Evolutionary conservation across 2,113 vertebrate species (phyloP).

Genomic region (Notarius lentiginosus): DNA sequence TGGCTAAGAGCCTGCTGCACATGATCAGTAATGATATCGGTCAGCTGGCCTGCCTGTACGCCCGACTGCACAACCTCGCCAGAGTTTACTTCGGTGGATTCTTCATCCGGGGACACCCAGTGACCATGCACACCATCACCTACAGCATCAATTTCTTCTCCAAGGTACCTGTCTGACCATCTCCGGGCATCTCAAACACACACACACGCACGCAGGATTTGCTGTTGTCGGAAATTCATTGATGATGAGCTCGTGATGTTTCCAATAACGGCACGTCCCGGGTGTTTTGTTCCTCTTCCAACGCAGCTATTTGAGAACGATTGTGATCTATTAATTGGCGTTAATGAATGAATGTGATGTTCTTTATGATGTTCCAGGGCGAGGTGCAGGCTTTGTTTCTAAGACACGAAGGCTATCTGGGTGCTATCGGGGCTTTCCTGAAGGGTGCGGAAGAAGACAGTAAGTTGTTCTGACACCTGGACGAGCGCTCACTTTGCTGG

Average conservation of each 20-base stretch:
- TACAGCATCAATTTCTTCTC: constrained; percentile 99
- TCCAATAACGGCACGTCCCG: neutral
- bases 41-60: constrained; percentile 95
- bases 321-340: neutral
- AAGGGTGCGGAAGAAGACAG: constrained; percentile 98
- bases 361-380: constrained; percentile 72
- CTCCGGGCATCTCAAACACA: neutral
- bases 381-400: constrained; percentile 97
- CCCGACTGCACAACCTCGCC: constrained; percentile 84
- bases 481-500: neutral
- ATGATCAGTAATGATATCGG: constrained; percentile 99
- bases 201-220: neutral
- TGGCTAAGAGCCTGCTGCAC: constrained; percentile 96
- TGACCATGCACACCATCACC: constrained; percentile 98
- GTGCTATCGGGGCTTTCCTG: constrained; percentile 94
- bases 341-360: neutral
- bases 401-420: constrained; percentile 96
- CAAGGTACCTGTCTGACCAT: constrained; percentile 74
- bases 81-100: constrained; percentile 97
- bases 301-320: neutral
- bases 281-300: neutral
- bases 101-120: constrained; percentile 94
- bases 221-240: neutral
- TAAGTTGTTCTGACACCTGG: constrained; percentile 69
- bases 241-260: neutral